Base-by-base conservation (phyloP, 1,140 invertebrate genomes). In the Bombus turneri region DNA sequence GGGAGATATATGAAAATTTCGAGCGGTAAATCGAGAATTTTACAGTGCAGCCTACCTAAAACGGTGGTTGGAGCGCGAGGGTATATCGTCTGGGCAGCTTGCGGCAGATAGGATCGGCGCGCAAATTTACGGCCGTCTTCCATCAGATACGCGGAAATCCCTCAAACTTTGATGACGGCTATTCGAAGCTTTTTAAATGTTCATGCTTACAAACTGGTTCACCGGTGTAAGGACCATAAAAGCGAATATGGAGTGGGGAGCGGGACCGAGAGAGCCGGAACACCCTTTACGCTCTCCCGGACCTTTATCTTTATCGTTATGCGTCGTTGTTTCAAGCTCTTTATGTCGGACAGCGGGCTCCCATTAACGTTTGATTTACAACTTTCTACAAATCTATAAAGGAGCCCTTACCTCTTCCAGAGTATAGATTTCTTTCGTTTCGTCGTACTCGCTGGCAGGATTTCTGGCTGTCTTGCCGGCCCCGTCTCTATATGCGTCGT, bases 321-420 rank as follows among this genome's bases (percentile, higher is more conserved):
- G 92, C 92, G 91, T 92, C 92, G 93, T 95, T 94, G 93, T 94
- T 94, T 95, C 92, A 92, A 94, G 92, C 93, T 94, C 93, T 94
- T 94, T 95, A 94, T 93, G 91, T 92, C 90, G 90, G 91, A 95
- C 94, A 94, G 92, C 91, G 91, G 87, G 89, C 88, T 66, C 93
- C 94, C 94, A 95, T 95, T 95, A 95, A 95, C 93, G 92, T 94
- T 95, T 95, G 94, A 95, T 95, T 95, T 95, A 95, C 94, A 94
- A 93, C 94, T 94, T 94, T 95, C 93, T 94, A 94, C 93, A 92
- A 95, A 95, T 95, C 94, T 95, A 95, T 95, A 95, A 95, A 95
- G 93, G 92, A 91, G 90, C 88, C 83, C 78, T 86, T 86, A 93
- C 89, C 82, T 86, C 78, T 66, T 73, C 69, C 57, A 57, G 86